Base-by-base conservation (phyloP, 2,113 vertebrate genomes). In the Anthoscopus minutus region DNA sequence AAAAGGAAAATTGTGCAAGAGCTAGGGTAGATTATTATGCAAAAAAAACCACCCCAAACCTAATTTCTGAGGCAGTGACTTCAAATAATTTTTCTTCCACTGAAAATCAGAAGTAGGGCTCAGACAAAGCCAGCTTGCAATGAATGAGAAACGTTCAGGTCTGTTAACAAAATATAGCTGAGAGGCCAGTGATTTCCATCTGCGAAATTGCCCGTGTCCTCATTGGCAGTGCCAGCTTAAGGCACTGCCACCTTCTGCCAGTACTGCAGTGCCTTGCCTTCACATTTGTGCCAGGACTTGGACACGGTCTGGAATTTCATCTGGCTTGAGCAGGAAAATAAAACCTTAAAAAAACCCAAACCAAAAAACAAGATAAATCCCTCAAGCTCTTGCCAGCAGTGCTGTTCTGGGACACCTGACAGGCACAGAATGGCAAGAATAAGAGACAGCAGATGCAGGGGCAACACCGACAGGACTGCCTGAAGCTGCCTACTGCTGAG, bases 121-220 rank as follows among this genome's bases (percentile, higher is more conserved):
- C 74, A 56, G 37, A 89, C 38, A 87, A 87, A 93, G 50, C 40
- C 89, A 93, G 53, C 48, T 91, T 93, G 81, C 74, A 61, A 82
- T 50, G 66, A 79, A 87, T 37, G 73, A 76, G 92, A 85, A 82
- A 60, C 0, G 8, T 93, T 96, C 78, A 79, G 48, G 53, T 94
- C 89, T 65, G 87, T 87, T 96, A 93, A 51, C 69, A 67, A 91
- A 93, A 78, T 42, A 28, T 3, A 31, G 9, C 73, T 94, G 47
- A 71, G 66, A 82, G 67, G 85, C 70, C 74, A 61, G 28, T 64
- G 92, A 66, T 81, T 87, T 91, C 84, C 84, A 67, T 71, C 70
- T 82, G 87, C 89, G 87, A 93, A 86, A 91, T 42, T 76, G 78
- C n/a, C 81, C 6, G 0, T 92, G 84, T 94, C 91, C 86, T 95